Base-by-base conservation (phyloP, 1,140 invertebrate genomes). In the Lethrus apterus region DNA sequence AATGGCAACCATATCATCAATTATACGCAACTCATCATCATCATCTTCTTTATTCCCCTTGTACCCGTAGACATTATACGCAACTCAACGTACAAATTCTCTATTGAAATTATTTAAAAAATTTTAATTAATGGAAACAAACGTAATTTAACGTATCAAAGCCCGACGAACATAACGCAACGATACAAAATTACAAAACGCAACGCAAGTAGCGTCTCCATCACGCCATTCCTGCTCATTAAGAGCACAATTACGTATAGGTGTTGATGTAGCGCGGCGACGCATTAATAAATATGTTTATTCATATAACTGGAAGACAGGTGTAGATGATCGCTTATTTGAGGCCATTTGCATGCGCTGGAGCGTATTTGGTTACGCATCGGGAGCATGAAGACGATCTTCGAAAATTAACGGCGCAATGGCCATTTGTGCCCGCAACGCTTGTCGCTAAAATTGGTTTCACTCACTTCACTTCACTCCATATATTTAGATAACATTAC, bases 321-420 rank as follows among this genome's bases (percentile, higher is more conserved):
- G 24, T 42, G 40, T 42, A 26, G 23, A 40, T 26, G 23, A 30
- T 26, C 30, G 24, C 21, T 42, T 42, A 29, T 29, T 30, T 24
- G 3, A 42, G 40, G 24, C 24, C 11, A 19, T 42, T 42, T 42
- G 23, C 40, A 42, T 42, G 21, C 21, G 13, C 24, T 17, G 24
- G n/a, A 26, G 40, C 40, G 19, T 24, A 42, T 24, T 42, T 42
- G 17, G 40, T 42, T 42, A 42, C 30, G 40, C 21, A 42, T 42
- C 13, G 14, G 30, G 40, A 3, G 24, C 40, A 42, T 19, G 40
- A 24, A 14, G 24, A 26, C 19, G 15, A 15, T 42, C 23, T 30
- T 26, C 20, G 21, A 19, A 15, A 15, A 24, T 26, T 42, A 13
- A n/a, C 23, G 14, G 24, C 13, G 40, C 18, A 42, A 42, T 42